Evolutionary conservation across 2,797 vertebrate species (phyloP).

Genomic region (Diglossa cyanea): DNA sequence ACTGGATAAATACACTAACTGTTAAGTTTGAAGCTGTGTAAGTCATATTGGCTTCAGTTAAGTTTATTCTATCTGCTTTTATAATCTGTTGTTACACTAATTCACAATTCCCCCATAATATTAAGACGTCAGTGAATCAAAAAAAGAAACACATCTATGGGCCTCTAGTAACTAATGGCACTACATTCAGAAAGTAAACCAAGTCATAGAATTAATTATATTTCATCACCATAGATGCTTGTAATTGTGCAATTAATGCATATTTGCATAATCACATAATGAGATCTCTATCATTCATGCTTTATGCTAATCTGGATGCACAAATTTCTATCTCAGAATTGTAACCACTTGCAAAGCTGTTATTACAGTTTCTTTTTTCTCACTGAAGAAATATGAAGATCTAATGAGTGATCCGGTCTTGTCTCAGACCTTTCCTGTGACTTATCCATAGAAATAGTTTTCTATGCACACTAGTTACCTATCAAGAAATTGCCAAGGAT

Average conservation of each 20-base stretch:
- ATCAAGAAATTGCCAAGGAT: background rate
- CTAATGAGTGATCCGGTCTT: background rate
- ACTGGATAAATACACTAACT: slow-evolving; percentile 53
- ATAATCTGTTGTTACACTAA: slow-evolving; percentile 70
- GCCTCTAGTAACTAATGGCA: slow-evolving; percentile 55
- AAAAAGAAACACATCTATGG: slow-evolving; percentile 56
- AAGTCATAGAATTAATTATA: slow-evolving; percentile 72
- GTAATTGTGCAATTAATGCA: slow-evolving; percentile 72
- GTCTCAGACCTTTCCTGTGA: background rate
- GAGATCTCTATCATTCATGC: slow-evolving; percentile 63
- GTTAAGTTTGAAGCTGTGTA: slow-evolving; percentile 60
- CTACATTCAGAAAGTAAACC: slow-evolving; percentile 38
- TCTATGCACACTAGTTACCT: background rate
- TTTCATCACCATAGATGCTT: slow-evolving; percentile 68
- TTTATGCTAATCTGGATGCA: slow-evolving; percentile 56
- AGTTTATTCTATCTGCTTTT: slow-evolving; percentile 76
- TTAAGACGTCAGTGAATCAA: slow-evolving; percentile 69
- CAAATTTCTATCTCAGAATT: slow-evolving; percentile 61
- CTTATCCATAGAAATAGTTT: background rate
- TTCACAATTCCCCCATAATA: slow-evolving; percentile 66
- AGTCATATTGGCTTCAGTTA: slow-evolving; percentile 67
- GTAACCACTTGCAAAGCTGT: slow-evolving; percentile 35
- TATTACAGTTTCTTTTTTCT: background rate
- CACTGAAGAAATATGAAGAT: background rate
- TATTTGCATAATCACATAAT: slow-evolving; percentile 73